A percentile compares a stretch with the other conserved stretches of the same genome.
These are phyloP conservation scores for Eubucco bourcierii DNA, from an alignment of 2,113 vertebrate genomes.

Conservation along the genomic window DNA sequence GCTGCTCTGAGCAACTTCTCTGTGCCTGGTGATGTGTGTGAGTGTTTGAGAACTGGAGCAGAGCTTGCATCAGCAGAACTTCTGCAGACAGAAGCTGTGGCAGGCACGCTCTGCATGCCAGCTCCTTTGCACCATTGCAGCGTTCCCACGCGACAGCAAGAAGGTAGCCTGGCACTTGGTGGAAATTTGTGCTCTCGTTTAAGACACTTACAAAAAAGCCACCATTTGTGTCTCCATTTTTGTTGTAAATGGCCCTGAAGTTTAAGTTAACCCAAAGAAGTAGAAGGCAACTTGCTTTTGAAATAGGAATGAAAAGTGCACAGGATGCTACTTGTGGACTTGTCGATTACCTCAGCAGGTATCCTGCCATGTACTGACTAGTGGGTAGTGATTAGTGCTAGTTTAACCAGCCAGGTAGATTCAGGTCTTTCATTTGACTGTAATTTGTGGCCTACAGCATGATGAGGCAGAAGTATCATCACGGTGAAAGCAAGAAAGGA, in stretches of 20 bases:
- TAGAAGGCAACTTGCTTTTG: slow-evolving; percentile 53
- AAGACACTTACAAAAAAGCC: not conserved
- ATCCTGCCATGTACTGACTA: slow-evolving; percentile 64
- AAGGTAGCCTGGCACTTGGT: not conserved
- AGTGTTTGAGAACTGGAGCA: not conserved
- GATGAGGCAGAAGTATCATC: not conserved
- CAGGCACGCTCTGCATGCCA: not conserved
- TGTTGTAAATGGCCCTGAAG: not conserved
- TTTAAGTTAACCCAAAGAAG: slow-evolving; percentile 62
- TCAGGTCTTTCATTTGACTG: slow-evolving; percentile 30
- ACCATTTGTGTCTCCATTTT: not conserved
- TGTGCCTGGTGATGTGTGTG: not conserved
- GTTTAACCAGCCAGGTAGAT: slow-evolving; percentile 15
- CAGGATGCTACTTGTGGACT: slow-evolving; percentile 38
- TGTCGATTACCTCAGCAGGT: slow-evolving; percentile 66
- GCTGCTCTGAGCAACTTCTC: not conserved
- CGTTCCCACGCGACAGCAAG: not conserved
- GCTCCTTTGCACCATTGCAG: not conserved
- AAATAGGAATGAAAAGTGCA: slow-evolving; percentile 21
- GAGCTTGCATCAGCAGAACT: not conserved
- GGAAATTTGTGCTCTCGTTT: not conserved
- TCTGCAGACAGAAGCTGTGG: not conserved
- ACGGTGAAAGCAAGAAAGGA: not conserved
- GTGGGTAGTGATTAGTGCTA: not conserved
- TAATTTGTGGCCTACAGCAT: slow-evolving; percentile 20